Base-by-base conservation (phyloP, 2,888 invertebrate genomes). In the Tipula unca region DNA sequence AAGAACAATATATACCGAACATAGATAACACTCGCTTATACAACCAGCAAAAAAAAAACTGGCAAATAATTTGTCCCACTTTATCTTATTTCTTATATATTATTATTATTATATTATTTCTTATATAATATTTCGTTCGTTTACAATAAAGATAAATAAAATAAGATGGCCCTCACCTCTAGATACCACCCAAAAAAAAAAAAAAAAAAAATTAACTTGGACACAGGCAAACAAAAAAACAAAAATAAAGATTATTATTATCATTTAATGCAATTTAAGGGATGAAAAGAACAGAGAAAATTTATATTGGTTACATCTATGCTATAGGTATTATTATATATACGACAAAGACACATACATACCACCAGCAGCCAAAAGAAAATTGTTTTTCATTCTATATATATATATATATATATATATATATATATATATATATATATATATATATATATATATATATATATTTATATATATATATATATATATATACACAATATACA, bases 261-360 rank as follows among this genome's bases (percentile, higher is more conserved):
- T 69, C 69, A 69, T 69, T 69, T 69, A 69, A 69, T 69, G 69
- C 69, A 69, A 69, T 69, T 69, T 69, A 69, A 69, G 69, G 69
- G 69, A 69, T 69, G 69, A 69, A 69, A 69, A 69, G 69, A 69
- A 69, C 69, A 25, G 4, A 10, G 25, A 1, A 20, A 69, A 69
- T 69, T 69, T 69, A 69, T 69, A 25, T 69, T 25, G 69, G 69
- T 69, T 10, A 69, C 69, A 25, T 69, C 25, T 25, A 69, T 25
- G 20, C 25, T 25, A 42, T 42, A 39, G n/a, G 48, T 17, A n/a
- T n/a, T n/a, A n/a, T n/a, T n/a, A n/a, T n/a, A n/a, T n/a, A n/a
- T n/a, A 32, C 32, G 48, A 48, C 48, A 48, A 48, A 48, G 48
- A 0, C 48, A 48, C 48, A 48, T 17, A 48, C 3, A 54, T 25